Percentiles rank a stretch among this genome's conserved stretches.
phyloP scores from a whole-genome alignment of 2,113 vertebrate genomes.

The Oxygymnocypris stewartii region DNA sequence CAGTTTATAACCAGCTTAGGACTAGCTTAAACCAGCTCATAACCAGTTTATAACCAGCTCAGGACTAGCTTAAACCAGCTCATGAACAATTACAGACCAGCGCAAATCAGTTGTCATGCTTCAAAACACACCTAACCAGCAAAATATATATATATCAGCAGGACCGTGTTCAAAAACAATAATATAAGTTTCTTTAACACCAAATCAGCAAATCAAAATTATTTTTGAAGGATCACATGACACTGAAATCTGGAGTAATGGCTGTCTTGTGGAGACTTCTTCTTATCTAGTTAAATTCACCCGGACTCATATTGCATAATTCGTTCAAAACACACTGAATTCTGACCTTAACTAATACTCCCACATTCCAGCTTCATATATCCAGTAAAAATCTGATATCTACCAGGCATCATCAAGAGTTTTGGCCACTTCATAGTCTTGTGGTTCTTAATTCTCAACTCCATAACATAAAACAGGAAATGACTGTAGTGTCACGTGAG shows the following conservation, averaged over 20 bases:
- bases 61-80: too few species aligned
- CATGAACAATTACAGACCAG: too few species aligned
- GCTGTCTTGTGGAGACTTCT: neutral
- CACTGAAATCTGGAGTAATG: neutral
- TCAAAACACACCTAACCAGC: too few species aligned
- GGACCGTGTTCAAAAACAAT: too few species aligned
- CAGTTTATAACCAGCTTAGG: too few species aligned
- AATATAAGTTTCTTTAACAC: neutral
- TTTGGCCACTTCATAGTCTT: neutral
- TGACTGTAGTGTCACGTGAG: neutral
- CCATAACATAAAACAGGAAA: conserved; percentile 5
- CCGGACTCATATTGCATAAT: neutral
- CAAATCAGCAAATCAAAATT: neutral
- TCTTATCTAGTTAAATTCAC: neutral
- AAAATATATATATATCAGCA: too few species aligned
- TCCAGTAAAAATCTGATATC: neutral
- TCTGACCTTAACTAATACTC: neutral
- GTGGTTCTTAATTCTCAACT: neutral
- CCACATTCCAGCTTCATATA: neutral
- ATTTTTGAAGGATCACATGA: neutral
- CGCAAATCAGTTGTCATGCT: too few species aligned
- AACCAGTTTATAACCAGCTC: too few species aligned
- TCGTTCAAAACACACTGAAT: neutral
- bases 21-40: too few species aligned
- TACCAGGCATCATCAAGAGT: neutral